phyloP scores from a whole-genome alignment of 2,797 vertebrate species.

The Anolis apletophallus region DNA sequence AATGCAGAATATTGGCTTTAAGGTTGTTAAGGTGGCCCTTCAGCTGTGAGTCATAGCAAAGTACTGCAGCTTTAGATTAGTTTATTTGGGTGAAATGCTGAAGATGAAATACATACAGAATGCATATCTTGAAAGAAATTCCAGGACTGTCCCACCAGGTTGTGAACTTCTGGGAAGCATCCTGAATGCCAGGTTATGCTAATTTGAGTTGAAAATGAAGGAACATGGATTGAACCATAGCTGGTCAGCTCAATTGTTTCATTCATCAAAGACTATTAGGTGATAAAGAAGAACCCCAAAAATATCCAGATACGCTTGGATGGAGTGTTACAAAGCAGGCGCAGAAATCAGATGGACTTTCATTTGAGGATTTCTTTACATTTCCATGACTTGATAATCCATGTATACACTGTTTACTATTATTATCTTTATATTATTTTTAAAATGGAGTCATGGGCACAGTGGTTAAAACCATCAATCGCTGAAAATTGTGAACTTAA shows the following conservation, averaged over 20 bases:
- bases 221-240: not conserved
- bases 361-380: not conserved
- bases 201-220: too few relatives aligned
- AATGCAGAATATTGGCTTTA: not conserved
- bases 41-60: rapidly evolving
- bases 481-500: too few relatives aligned
- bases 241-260: too few relatives aligned
- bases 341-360: not conserved
- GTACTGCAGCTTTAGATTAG: not conserved
- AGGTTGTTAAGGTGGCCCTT: rapidly evolving
- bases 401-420: not conserved
- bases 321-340: not conserved
- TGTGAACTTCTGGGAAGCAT: not conserved
- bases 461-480: too few relatives aligned
- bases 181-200: not conserved
- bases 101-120: not conserved
- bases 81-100: not conserved
- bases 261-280: too few relatives aligned
- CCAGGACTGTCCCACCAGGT: not conserved
- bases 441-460: too few relatives aligned
- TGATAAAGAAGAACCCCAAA: too few relatives aligned
- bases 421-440: not conserved
- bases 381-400: not conserved
- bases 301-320: not conserved
- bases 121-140: not conserved